These are phyloP conservation scores for Drosophila grimshawi DNA, from an alignment of 1,140 invertebrate genomes.

Conservation along the genomic window DNA sequence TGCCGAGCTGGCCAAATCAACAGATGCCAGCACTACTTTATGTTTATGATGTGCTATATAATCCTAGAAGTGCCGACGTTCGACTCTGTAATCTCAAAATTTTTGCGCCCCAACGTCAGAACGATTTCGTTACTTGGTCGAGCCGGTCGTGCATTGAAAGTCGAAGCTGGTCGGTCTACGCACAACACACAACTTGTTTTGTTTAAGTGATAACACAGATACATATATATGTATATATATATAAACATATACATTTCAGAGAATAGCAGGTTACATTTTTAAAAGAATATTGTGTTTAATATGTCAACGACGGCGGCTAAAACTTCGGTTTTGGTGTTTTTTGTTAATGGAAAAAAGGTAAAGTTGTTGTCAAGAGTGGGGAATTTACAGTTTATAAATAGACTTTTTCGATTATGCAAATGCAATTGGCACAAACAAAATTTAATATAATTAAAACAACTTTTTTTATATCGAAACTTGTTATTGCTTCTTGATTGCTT, in stretches of 20 bases:
- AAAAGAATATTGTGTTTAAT: conserved; percentile 5
- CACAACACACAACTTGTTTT: conserved; percentile 9
- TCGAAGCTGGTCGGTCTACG: neutral
- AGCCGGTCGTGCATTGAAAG: conserved; percentile 56
- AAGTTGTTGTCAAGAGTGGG: conserved; percentile 14
- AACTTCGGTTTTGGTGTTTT: conserved; percentile 84
- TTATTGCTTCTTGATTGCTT: neutral
- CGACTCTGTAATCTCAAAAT: conserved; percentile 29
- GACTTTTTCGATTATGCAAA: neutral
- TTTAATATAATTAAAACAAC: neutral
- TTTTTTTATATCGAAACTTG: neutral
- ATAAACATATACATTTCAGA: conserved; percentile 21
- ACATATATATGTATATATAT: conserved; percentile 33
- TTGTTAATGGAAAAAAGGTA: conserved; percentile 86
- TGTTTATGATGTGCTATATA: conserved; percentile 3
- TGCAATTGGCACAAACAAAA: neutral
- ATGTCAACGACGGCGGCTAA: conserved; percentile 48
- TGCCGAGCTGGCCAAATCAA: neutral
- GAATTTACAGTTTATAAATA: conserved; percentile 1
- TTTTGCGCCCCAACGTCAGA: conserved; percentile 43
- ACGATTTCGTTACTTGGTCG: conserved; percentile 60
- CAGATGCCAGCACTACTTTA: neutral
- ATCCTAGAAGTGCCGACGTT: neutral
- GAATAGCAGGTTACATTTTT: neutral
- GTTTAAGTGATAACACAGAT: conserved; percentile 15